Percentiles rank a stretch among this genome's conserved stretches.
These are phyloP conservation scores for Ceratina calcarata DNA, from an alignment of 1,140 invertebrate genomes.

Conservation along the genomic window DNA sequence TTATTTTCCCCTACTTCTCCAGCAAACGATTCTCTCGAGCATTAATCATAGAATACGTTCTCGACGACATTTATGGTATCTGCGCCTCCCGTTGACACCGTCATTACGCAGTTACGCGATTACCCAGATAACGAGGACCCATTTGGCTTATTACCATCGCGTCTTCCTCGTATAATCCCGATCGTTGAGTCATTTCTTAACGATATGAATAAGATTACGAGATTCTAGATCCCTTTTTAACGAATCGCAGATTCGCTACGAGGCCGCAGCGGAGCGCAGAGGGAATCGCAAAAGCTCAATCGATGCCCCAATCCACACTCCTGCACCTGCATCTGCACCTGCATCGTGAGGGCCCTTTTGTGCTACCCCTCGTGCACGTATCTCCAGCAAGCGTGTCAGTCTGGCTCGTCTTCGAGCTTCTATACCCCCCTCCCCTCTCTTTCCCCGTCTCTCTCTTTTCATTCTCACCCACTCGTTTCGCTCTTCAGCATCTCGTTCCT, in stretches of 20 bases:
- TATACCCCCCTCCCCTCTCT: not conserved
- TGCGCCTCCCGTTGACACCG: not conserved
- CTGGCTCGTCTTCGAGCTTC: conserved; percentile 37
- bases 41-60: conserved; percentile 23
- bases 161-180: conserved; percentile 15
- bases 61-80: conserved; percentile 1
- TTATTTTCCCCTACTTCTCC: not conserved
- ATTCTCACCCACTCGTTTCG: not conserved
- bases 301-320: conserved; percentile 32
- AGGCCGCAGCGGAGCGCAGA: not conserved
- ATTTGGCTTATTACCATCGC: conserved; percentile 52
- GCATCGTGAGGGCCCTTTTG: conserved; percentile 49
- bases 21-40: not conserved
- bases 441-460: not conserved
- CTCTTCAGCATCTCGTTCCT: not conserved
- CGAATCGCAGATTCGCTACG: conserved; percentile 30
- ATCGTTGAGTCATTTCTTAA: conserved; percentile 14
- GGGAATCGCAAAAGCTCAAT: conserved; percentile 33
- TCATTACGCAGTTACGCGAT: conserved; percentile 59
- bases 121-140: conserved; percentile 40
- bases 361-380: conserved; percentile 28
- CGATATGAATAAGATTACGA: not conserved
- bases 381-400: conserved; percentile 30
- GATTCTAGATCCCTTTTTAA: conserved; percentile 25
- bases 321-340: conserved; percentile 57